phyloP scores from a whole-genome alignment of 2,797 vertebrate genomes.

The Odontamblyopus rebecca region DNA sequence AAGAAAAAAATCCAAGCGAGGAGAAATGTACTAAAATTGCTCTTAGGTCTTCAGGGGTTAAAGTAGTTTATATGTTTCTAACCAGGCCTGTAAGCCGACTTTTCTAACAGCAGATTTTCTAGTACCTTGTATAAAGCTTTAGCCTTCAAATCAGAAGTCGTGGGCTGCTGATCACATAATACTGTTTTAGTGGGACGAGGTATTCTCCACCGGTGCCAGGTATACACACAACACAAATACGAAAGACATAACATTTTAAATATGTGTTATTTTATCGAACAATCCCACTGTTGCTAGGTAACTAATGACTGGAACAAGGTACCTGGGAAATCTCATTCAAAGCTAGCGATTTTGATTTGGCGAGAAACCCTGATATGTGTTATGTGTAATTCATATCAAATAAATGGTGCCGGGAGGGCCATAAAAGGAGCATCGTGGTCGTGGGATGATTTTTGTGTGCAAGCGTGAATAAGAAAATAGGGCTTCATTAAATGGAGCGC shows the following conservation, averaged over 20 bases:
- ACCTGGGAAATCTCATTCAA: conserved; percentile 28
- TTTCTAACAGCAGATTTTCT: background rate
- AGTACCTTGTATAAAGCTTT: background rate
- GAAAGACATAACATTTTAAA: background rate
- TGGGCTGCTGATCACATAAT: background rate
- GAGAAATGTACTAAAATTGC: too few relatives aligned
- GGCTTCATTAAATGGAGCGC: conserved; percentile 40
- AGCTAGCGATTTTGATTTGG: conserved; percentile 25
- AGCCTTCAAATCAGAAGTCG: conserved; percentile 1
- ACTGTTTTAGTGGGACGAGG: background rate
- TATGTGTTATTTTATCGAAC: conserved; percentile 21
- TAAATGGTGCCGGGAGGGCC: conserved; percentile 3
- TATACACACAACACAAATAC: background rate
- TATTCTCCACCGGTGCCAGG: conserved; percentile 4
- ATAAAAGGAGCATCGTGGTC: background rate
- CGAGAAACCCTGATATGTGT: background rate
- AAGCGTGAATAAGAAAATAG: conserved; percentile 28
- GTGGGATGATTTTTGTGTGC: conserved; percentile 9
- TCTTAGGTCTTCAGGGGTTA: too few relatives aligned
- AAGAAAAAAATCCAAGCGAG: too few relatives aligned
- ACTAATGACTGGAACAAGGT: conserved; percentile 36
- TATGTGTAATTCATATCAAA: conserved; percentile 20
- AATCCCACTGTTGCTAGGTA: conserved; percentile 47
- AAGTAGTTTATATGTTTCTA: background rate
- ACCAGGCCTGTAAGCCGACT: background rate